Evolutionary conservation across 1,140 invertebrate species (phyloP), one percentile per base, ranked within the genome.

Genomic region (Hydropsyche tenuis): DNA sequence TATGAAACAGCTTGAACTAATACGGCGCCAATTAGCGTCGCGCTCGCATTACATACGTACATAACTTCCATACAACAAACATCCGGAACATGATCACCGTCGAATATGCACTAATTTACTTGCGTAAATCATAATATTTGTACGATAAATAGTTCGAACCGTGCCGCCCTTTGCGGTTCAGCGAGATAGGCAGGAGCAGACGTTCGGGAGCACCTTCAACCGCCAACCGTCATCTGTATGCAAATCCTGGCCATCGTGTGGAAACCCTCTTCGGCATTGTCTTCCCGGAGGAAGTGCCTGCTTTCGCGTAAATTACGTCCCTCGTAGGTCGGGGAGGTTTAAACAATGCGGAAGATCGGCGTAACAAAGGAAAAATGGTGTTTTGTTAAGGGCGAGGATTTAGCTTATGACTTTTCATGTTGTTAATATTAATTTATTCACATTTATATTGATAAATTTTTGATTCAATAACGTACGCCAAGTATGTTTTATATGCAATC

Each of bases 221-320:
- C 30, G 20, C 68, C 46, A 42, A 56, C 68, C 48, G 48, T 46
- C 68, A 70, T 70, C 68, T 70, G 18, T 70, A 70, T 70, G 68
- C 68, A 70, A 70, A 70, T 70, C 43, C 51, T 5, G 48, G 27
- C 56, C 23, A 60, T 60, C 56, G 2, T n/a, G 4, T 23, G 22
- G 23, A 37, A 65, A 43, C 63, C 63, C 30, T 37, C 30, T 5
- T 65, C 63, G 27, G 45, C 68, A 70, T 56, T 25, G 68, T 56
- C 68, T 70, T 70, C 68, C 48, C 22, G 48, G 23, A 7, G 25
- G 25, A 70, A 53, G 56, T 56, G 68, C 51, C 30, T 70, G 27
- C 65, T 56, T 70, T 46, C 11, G 46, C 68, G 45, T 53, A 60
- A 70, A 70, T 70, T 56, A 70, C 51, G 42, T 22, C 14, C 45